phyloP scores from a whole-genome alignment of 35 echinoderm and acorn worm species.

The Strongylocentrotus purpuratus region DNA sequence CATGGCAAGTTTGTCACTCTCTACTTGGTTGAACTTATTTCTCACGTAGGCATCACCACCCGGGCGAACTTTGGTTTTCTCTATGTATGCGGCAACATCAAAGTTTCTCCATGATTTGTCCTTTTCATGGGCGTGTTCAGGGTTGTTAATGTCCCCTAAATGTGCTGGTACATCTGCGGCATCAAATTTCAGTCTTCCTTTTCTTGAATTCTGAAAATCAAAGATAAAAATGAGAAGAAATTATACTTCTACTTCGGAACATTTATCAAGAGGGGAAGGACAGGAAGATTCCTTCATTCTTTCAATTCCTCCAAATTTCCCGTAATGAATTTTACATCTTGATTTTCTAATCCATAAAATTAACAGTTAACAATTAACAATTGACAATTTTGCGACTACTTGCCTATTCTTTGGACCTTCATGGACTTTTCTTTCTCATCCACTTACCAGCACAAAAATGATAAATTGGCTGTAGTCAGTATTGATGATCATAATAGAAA shows the following conservation, averaged over 20 bases:
- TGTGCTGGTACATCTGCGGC: slow-evolving; percentile 49
- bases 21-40: slow-evolving; percentile 99
- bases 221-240: slow-evolving; percentile 13
- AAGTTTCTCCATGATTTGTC: slow-evolving; percentile 77
- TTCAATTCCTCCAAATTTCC: too few species aligned
- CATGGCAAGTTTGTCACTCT: slow-evolving; percentile 92
- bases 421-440: too few species aligned
- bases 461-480: too few species aligned
- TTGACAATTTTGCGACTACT: too few species aligned
- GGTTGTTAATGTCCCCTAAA: slow-evolving; percentile 25
- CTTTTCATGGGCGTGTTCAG: slow-evolving; percentile 22
- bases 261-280: neutral
- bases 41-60: slow-evolving; percentile 92
- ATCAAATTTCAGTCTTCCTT: slow-evolving; percentile 72
- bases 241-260: neutral
- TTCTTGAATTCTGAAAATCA: slow-evolving; percentile 47
- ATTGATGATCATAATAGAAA: too few species aligned
- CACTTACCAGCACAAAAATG: too few species aligned
- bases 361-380: too few species aligned
- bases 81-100: slow-evolving; percentile 77
- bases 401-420: too few species aligned
- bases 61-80: slow-evolving; percentile 82
- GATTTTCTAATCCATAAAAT: too few species aligned
- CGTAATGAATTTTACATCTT: too few species aligned
- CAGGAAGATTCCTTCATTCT: neutral